Percentiles rank a stretch among this genome's conserved stretches.
Conservation (phyloP, 2,797 vertebrate species). For the Poeciliopsis gracilis region DNA sequence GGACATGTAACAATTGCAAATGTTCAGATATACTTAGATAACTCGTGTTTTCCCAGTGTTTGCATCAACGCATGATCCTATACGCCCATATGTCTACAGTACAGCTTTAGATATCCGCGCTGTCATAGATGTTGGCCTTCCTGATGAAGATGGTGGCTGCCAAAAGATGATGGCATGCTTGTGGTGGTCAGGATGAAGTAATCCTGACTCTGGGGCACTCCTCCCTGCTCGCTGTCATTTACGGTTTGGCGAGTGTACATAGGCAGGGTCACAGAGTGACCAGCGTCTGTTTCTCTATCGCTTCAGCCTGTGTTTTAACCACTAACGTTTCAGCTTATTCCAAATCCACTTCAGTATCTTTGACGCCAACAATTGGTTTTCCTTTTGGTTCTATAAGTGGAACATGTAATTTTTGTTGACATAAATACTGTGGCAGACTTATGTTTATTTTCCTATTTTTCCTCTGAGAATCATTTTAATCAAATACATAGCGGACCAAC, state of each 20-base stretch:
- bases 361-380: constrained; percentile 56
- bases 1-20: background rate
- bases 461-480: constrained; percentile 10
- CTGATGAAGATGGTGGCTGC: constrained; percentile 36
- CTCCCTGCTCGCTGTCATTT: constrained; percentile 55
- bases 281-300: constrained; percentile 38
- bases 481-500: constrained; percentile 43
- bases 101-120: constrained; percentile 27
- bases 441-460: constrained; percentile 38
- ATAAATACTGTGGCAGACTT: constrained; percentile 28
- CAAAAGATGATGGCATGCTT: constrained; percentile 54
- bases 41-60: constrained; percentile 1
- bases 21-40: background rate
- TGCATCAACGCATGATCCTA: constrained; percentile 28
- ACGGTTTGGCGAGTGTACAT: constrained; percentile 40
- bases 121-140: constrained; percentile 42
- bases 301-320: constrained; percentile 40
- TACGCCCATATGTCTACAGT: constrained; percentile 18
- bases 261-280: constrained; percentile 43
- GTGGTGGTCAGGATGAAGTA: constrained; percentile 54
- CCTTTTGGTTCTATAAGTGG: constrained; percentile 47
- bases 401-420: constrained; percentile 28
- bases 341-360: constrained; percentile 1
- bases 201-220: constrained; percentile 43
- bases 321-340: constrained; percentile 36